Evolutionary conservation across 2,797 vertebrate species (phyloP), one percentile per base, ranked within the genome.

Genomic region (Novumbra hubbsi): DNA sequence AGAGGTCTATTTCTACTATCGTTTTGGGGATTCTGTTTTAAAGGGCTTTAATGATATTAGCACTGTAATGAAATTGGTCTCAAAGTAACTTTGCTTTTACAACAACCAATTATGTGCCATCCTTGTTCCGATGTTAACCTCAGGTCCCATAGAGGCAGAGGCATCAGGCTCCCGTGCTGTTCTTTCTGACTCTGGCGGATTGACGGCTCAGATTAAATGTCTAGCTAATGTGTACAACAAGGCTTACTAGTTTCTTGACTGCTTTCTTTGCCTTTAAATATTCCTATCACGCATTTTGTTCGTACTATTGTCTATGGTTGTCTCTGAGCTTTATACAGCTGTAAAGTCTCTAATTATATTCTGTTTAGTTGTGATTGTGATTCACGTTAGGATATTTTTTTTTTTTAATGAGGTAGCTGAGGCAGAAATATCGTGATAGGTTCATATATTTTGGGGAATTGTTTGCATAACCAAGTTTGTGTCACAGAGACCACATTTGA

Each of bases 41-140:
- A 89, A 83, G 88, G 83, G 80, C 78, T 89, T 89, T 82, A 76
- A 86, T 87, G 78, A 84, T 79, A 86, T 91, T 86, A 88, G 79
- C 77, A 76, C 63, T 78, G 74, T 78, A 77, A 88, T 87, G 78
- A 88, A 80, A 88, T 88, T 76, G 68, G 63, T 85, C 85, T 86
- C 73, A 81, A 86, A 90, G 86, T 86, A 52, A 90, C 67, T 76
- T 76, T 78, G 70, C 73, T 83, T 83, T 85, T 86, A 90, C 79
- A 72, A 81, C 84, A 83, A 83, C 78, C 80, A 88, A 87, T 89
- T 89, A 90, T 76, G 81, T 65, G 68, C 38, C 27, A 70, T 65
- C 45, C 28, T 48, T 76, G 80, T 83, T 76, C 76, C 76, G 78
- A 86, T 80, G 81, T 87, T 76, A 83, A 71, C 78, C 80, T 8